Base-by-base conservation (phyloP, 2,113 vertebrate genomes). In the Axis porcinus region DNA sequence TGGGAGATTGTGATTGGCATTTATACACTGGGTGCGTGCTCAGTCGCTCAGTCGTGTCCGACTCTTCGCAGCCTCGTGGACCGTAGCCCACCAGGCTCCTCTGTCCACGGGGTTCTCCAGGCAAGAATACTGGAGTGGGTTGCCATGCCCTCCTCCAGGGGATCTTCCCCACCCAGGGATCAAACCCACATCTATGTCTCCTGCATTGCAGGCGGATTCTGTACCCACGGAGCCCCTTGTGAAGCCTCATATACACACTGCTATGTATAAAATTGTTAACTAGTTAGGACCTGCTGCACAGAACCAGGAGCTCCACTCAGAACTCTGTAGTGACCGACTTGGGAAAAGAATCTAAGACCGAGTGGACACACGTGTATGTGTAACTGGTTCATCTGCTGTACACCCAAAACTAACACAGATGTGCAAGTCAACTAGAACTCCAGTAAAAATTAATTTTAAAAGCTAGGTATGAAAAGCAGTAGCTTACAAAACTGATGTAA, bases 11-110 rank as follows among this genome's bases (percentile, higher is more conserved):
- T 36, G 36, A 74, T 12, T 40, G 67, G 40, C n/a, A 23, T 23
- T 21, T 40, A 40, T 23, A 23, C n/a, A 23, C 67, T 23, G 21
- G 33, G n/a, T 0, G 17, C 5, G 4, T 21, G 33, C 64, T 67
- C 64, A 36, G 64, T 3, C 1, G 1, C n/a, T 36, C 8, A 67
- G n/a, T 36, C 17, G 0, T 36, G 33, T 67, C 64, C 1, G 0
- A 36, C 64, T 67, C 33, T 36, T 67, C 5, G 17, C 17, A 67
- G 33, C n/a, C 64, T 17, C 64, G 5, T 11, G 64, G 64, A 67
- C 33, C 10, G 0, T 67, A 36, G 64, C 9, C 64, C 64, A 36
- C 64, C 33, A 70, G 64, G 9, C n/a, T 36, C 8, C 64, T 67
- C 17, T 67, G 64, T 36, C n/a, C 64, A 36, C 21, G n/a, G 17